Evolutionary conservation across 92 coral and sea anemone genomes (phyloP), one percentile per base, ranked within the genome.

Genomic region (Epizoanthus illoricatus): DNA sequence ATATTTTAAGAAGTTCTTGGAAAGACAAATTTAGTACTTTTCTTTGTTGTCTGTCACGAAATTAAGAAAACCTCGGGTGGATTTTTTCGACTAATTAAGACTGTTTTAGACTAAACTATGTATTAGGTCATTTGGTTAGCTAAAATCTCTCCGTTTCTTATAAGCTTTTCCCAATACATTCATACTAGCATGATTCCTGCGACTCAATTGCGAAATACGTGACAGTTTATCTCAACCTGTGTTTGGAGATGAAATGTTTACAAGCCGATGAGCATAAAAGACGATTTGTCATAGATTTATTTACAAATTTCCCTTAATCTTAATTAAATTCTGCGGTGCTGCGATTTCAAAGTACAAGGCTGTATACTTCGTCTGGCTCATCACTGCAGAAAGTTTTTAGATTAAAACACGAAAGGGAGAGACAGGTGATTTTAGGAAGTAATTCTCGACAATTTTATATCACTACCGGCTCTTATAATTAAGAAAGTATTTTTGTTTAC

Each of bases 401-500:
- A 78, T 78, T 78, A 78, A 63, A 78, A 78, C 47, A 19, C 58
- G 65, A 19, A 43, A 5, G 64, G 18, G 65, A 76, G 19, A 79
- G 86, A 78, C 97, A 92, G 97, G 97, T 92, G 97, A 87, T 73
- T 12, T 33, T 36, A 6, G 78, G 73, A 47, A 40, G 74, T 63
- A 57, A n/a, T 20, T 41, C 69, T 74, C 80, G 73, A 79, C 57
- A 73, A 68, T 86, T 81, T 76, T 80, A 67, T 81, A 69, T 85
- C 84, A 85, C 86, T 88, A 73, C 91, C 84, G 88, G 86, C 87
- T 92, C 81, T 86, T 54, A 84, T 87, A 93, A 93, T 93, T 93
- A 93, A 81, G 85, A 79, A 69, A 76, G 81, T 75, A 84, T 74
- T 81, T 64, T 65, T 84, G 79, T 92, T 88, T 69, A 85, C 85